Evolutionary conservation across 2,888 invertebrate genomes (phyloP), one percentile per base, ranked within the genome.

Genomic region (Phlogophora meticulosa): DNA sequence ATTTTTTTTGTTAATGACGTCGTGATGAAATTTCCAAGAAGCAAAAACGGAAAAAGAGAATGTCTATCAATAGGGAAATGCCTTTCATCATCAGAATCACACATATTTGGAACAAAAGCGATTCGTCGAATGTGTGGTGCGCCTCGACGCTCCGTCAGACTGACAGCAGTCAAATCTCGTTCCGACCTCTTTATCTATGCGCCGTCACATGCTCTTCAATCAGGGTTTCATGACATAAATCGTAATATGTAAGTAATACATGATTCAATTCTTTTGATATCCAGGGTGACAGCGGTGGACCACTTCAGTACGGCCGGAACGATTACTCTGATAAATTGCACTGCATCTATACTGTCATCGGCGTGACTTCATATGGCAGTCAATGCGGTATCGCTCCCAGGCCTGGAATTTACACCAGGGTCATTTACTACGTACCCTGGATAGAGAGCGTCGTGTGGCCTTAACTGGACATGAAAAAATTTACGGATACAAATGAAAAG

Each of bases 211-310:
- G n/a, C n/a, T n/a, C n/a, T n/a, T n/a, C n/a, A n/a, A n/a, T n/a
- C n/a, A n/a, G 28, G 28, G 28, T 28, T 28, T 28, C n/a, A n/a
- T n/a, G n/a, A n/a, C n/a, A n/a, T 45, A 20, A 11, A 10, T n/a
- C n/a, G n/a, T 36, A 36, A n/a, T n/a, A n/a, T n/a, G n/a, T n/a
- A 5, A 28, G 28, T 15, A 13, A 11, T 20, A 1, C 4, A 53
- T 0, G 32, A 20, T 53, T 28, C 4, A 13, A 28, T 43, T 43
- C 1, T 32, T 43, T 48, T 22, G 9, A 7, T 28, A 7, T 32
- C 1, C 46, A 73, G 72, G 72, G 72, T 13, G 67, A 72, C 46
- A 72, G 72, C 22, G 72, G 72, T 5, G 72, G 72, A n/a, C 72
- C 72, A 43, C 72, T 73, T 7, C 61, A 72, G 10, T 51, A 64